Evolutionary conservation across 2,113 vertebrate genomes (phyloP), one percentile per base, ranked within the genome.

Genomic region (Lagopus leucura): DNA sequence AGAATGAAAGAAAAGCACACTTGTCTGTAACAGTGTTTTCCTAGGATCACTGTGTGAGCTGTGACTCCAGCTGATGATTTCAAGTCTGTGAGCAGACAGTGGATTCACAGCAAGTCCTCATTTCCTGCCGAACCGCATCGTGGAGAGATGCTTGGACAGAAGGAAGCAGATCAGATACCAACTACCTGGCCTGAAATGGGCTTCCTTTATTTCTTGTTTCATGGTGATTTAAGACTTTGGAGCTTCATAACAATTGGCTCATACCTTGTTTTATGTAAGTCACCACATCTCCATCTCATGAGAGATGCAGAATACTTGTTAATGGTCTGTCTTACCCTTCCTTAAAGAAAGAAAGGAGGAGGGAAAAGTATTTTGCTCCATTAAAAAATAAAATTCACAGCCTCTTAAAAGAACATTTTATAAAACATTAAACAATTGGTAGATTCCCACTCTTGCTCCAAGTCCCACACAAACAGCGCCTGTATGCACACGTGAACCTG

Each of bases 11-110:
- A 67, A 80, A 91, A 78, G 22, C 4, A 3, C 20, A 67, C 74
- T 85, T 78, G 20, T 88, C 85, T 94, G 69, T 74, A 85, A 67
- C 74, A 47, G 27, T 43, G 32, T 92, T 92, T 88, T 80, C 69
- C 24, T 15, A 66, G 64, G 50, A 74, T 83, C 48, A 7, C 18
- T 65, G 36, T 36, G 73, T 60, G 75, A 87, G 25, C 60, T 61
- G 61, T 36, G 38, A 63, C 67, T 92, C 67, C 84, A 73, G 55
- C 54, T 88, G 71, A 63, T 66, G 52, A 38, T 77, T 63, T 77
- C 43, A 85, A 65, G 36, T 48, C 69, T 80, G 55, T 63, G 45
- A 85, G 74, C 40, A 80, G 89, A 73, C 32, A 34, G 22, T 1
- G 3, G 21, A 71, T 90, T 79, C 4, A 2, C 61, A 76, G 42